Evolutionary conservation across 1,140 invertebrate species (phyloP).

Genomic region (Chymomyza costata): DNA sequence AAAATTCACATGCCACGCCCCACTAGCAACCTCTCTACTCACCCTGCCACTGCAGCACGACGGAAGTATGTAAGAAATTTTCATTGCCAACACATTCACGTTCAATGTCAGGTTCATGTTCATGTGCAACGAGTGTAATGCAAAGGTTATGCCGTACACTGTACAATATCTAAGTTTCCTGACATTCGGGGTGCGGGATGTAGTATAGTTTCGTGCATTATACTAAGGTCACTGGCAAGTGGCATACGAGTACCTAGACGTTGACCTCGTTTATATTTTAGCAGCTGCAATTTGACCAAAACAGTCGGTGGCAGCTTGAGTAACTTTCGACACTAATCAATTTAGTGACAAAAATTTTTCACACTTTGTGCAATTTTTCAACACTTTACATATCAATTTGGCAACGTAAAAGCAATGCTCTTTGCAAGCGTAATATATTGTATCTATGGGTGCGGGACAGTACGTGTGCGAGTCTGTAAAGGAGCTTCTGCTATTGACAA

Average conservation of each 20-base stretch:
- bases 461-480: not conserved
- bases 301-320: no score
- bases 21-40: not conserved
- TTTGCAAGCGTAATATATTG: not conserved
- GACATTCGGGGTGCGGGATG: not conserved
- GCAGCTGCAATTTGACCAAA: no score
- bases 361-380: no score
- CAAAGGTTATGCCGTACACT: constrained; percentile 16
- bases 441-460: constrained; percentile 1
- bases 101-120: constrained; percentile 46
- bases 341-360: no score
- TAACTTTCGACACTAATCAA: no score
- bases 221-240: constrained; percentile 18
- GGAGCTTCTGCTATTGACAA: constrained; percentile 49
- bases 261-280: constrained; percentile 2
- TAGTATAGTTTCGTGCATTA: not conserved
- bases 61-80: constrained; percentile 21
- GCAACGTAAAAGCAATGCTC: no score
- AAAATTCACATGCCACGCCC: not conserved
- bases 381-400: no score
- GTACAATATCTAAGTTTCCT: no score
- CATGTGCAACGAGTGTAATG: constrained; percentile 31
- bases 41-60: not conserved
- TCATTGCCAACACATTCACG: constrained; percentile 45
- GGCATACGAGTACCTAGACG: constrained; percentile 5